These are phyloP conservation scores for Fundulus diaphanus DNA, from an alignment of 2,797 vertebrate species.

Conservation along the genomic window DNA sequence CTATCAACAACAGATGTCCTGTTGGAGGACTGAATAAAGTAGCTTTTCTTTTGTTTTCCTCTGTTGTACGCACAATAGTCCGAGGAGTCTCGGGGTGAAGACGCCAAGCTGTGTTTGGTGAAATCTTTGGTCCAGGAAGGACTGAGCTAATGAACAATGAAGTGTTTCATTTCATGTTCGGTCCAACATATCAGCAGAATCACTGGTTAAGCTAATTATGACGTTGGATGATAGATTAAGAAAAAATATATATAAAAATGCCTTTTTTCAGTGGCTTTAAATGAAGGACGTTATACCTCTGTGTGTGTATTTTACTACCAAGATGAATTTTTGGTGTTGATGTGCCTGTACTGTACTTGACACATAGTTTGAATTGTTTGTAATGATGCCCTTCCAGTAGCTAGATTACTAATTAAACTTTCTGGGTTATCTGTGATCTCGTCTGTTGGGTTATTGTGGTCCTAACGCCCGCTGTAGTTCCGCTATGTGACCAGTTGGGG, in stretches of 20 bases:
- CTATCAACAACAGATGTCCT: constrained; percentile 20
- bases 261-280: constrained; percentile 35
- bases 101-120: neutral
- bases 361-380: neutral
- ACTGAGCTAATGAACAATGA: neutral
- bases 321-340: constrained; percentile 28
- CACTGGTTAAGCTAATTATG: constrained; percentile 14
- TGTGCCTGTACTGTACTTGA: constrained; percentile 34
- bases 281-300: constrained; percentile 7
- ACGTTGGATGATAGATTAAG: neutral
- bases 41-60: neutral
- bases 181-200: constrained; percentile 6
- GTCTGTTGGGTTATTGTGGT: neutral
- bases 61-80: constrained; percentile 46
- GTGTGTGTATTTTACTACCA: constrained; percentile 18
- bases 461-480: constrained; percentile 29
- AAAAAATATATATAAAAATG: constrained; percentile 6
- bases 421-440: neutral
- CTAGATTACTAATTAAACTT: neutral
- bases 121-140: constrained; percentile 3
- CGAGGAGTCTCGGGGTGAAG: constrained; percentile 6
- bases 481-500: constrained; percentile 47
- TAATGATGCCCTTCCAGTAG: neutral
- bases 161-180: constrained; percentile 4
- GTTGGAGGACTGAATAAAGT: constrained; percentile 20